These are phyloP conservation scores for Anguilla rostrata DNA, from an alignment of 2,113 vertebrate genomes.

Conservation along the genomic window DNA sequence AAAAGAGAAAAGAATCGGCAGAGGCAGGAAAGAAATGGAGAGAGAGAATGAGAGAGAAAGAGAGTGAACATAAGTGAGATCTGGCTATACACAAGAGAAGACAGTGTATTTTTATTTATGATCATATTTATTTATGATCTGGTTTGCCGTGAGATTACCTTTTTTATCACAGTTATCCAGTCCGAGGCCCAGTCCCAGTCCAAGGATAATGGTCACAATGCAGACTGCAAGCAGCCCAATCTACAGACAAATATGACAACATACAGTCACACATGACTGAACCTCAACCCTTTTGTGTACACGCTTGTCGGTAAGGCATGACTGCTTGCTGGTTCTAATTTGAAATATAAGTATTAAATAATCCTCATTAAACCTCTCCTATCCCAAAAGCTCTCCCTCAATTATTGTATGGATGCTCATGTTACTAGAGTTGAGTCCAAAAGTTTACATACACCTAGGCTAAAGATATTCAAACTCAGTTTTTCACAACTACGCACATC, in stretches of 20 bases:
- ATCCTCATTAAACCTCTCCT: too few relatives aligned
- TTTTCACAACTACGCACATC: too few relatives aligned
- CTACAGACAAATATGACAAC: slow-evolving; percentile 35
- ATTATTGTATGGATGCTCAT: too few relatives aligned
- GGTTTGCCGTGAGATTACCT: slow-evolving; percentile 38
- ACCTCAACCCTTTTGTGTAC: background rate
- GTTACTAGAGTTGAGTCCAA: too few relatives aligned
- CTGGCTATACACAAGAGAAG: background rate
- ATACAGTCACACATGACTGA: background rate
- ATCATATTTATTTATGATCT: background rate
- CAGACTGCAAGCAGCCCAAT: slow-evolving; percentile 46
- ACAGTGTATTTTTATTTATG: background rate
- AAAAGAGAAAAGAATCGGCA: background rate
- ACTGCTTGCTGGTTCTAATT: too few relatives aligned
- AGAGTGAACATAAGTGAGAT: background rate
- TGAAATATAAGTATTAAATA: too few relatives aligned
- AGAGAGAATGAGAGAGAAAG: background rate
- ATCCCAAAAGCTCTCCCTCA: too few relatives aligned
- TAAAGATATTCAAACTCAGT: too few relatives aligned
- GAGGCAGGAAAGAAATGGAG: background rate
- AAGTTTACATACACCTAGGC: too few relatives aligned
- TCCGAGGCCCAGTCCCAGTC: slow-evolving; percentile 64
- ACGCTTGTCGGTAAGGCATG: too few relatives aligned
- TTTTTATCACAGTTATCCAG: slow-evolving; percentile 52
- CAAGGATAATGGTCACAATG: slow-evolving; percentile 58